phyloP scores from a whole-genome alignment of 2,888 invertebrate species.

The Julus scanicus region DNA sequence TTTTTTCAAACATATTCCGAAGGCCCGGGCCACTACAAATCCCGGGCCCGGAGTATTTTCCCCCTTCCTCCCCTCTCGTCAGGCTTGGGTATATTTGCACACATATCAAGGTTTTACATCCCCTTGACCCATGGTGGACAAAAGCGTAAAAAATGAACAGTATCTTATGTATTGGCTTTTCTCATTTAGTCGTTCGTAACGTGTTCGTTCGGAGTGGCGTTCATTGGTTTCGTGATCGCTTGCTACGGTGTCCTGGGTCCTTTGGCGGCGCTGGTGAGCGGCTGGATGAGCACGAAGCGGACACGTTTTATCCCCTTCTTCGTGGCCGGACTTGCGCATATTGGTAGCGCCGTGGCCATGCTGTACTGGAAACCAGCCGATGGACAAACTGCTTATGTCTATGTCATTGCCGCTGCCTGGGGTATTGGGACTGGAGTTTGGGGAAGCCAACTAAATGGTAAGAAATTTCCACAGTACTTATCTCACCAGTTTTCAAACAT shows the following conservation, averaged over 20 bases:
- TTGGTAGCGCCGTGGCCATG: neutral
- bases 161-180: neutral
- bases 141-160: neutral
- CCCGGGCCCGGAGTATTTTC: no score
- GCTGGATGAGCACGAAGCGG: slow-evolving; percentile 64
- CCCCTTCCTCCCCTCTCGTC: no score
- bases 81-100: no score
- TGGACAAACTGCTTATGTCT: neutral
- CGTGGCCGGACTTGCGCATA: neutral
- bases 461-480: no score
- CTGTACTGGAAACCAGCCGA: slow-evolving; percentile 46
- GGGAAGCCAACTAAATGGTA: slow-evolving; percentile 53
- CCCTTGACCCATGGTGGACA: no score
- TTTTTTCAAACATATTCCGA: no score
- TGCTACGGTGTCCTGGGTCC: slow-evolving; percentile 66
- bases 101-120: no score
- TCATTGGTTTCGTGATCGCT: slow-evolving; percentile 68
- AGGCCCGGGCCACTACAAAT: no score
- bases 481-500: no score
- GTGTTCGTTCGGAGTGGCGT: slow-evolving; percentile 60
- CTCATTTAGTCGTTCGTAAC: slow-evolving; percentile 57
- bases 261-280: slow-evolving; percentile 66
- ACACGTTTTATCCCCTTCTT: slow-evolving; percentile 52
- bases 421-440: slow-evolving; percentile 53
- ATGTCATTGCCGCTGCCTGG: slow-evolving; percentile 46